Conservation (phyloP, 2,888 invertebrate species). For the Drosophila merina region DNA sequence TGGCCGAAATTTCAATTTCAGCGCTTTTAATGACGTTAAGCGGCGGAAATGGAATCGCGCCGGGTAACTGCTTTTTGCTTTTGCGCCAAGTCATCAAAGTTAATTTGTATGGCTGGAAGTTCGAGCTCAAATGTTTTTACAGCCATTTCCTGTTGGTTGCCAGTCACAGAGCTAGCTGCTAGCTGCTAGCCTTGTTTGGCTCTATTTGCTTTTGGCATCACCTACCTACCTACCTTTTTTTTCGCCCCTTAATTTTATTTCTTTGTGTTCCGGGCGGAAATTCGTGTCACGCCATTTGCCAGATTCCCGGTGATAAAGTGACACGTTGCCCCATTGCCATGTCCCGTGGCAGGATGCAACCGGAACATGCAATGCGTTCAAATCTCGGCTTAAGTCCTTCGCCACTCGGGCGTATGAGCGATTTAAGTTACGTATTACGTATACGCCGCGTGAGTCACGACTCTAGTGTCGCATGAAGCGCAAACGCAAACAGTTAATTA, state of each 20-base stretch:
- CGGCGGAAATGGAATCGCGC: conserved; percentile 72
- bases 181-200: conserved; percentile 33
- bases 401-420: conserved; percentile 57
- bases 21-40: conserved; percentile 67
- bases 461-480: conserved; percentile 57
- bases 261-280: conserved; percentile 38
- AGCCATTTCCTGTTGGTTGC: conserved; percentile 61
- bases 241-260: conserved; percentile 17
- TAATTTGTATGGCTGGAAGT: conserved; percentile 63
- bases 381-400: conserved; percentile 38
- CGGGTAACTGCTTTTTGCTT: conserved; percentile 60
- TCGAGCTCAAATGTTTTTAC: conserved; percentile 70
- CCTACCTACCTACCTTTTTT: not conserved
- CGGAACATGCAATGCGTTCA: conserved; percentile 51
- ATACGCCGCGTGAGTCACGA: conserved; percentile 3
- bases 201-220: conserved; percentile 19
- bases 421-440: conserved; percentile 31
- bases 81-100: conserved; percentile 71
- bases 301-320: conserved; percentile 54
- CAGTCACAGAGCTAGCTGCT: conserved; percentile 20
- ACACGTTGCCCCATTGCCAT: conserved; percentile 25
- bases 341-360: conserved; percentile 39
- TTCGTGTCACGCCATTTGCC: conserved; percentile 61
- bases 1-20: conserved; percentile 67
- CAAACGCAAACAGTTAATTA: conserved; percentile 77